Base-by-base conservation (phyloP, 2,113 vertebrate genomes). In the Sarotherodon lohbergeri region DNA sequence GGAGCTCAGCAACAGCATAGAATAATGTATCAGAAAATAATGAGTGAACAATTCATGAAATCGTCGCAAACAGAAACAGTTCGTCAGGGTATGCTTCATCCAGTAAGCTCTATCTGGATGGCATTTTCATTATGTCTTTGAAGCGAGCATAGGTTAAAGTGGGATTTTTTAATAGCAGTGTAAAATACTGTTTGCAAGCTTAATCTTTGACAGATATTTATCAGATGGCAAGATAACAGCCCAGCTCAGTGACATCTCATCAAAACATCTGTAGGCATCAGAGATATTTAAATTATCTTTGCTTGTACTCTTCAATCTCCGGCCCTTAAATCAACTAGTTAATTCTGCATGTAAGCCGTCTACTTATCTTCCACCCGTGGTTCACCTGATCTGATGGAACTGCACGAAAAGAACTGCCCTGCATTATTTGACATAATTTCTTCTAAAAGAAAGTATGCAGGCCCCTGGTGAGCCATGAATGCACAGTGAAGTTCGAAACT, bases 1-100 rank as follows among this genome's bases (percentile, higher is more conserved):
- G 85, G 73, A 84, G 76, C 82, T 63, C 78, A 71, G 85, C 85
- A 80, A 89, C 81, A 41, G n/a, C 34, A 36, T 16, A 34, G 82
- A 86, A 91, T 87, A 59, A 91, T 91, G 76, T 24, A 78, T 34
- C 16, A 68, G 82, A 82, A 86, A 83, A 92, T 79, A 88, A 91
- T 80, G 88, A 52, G 83, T 90, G 71, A 87, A 94, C 93, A 84
- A 90, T 93, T 88, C 73, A 93, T 90, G 11, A 79, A 46, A 50
- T 78, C 12, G 22, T 41, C 46, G 12, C 76, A 86, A 59, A 84
- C 78, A 80, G 36, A 85, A 46, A 85, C 52, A 39, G 63, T 59
- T 54, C 41, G 10, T 86, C 78, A 57, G 59, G 50, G 46, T 46
- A 9, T 39, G n/a, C 79, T 86, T 81, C 43, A 86, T 90, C 10